phyloP scores from a whole-genome alignment of 1,140 invertebrate species.

The Dryas iulia region DNA sequence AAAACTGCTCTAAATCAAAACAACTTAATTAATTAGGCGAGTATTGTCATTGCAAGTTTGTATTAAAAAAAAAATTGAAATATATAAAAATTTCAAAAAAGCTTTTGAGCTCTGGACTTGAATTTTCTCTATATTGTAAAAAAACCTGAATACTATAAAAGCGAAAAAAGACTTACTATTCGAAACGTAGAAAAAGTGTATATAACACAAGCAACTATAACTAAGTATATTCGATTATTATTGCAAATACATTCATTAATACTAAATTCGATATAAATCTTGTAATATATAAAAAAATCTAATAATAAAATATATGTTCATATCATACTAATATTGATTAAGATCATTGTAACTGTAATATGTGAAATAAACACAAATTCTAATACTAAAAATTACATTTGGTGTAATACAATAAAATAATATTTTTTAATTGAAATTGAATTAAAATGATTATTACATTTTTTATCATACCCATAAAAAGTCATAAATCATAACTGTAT shows the following conservation, averaged over 20 bases:
- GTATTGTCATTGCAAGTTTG: background rate
- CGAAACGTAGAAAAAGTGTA: background rate
- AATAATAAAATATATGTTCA: slow-evolving; percentile 6
- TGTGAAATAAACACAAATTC: background rate
- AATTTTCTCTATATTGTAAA: background rate
- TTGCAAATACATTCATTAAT: slow-evolving; percentile 15
- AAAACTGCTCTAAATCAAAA: background rate
- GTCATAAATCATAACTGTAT: too few relatives aligned
- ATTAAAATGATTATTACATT: too few relatives aligned
- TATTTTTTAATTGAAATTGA: too few relatives aligned
- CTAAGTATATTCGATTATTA: slow-evolving; percentile 5
- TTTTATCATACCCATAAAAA: too few relatives aligned
- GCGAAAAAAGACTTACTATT: background rate
- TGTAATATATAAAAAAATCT: slow-evolving; percentile 9
- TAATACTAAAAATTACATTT: background rate
- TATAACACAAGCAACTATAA: background rate
- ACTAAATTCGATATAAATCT: background rate
- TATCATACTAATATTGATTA: background rate
- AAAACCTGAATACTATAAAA: slow-evolving; percentile 4
- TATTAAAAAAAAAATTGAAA: background rate
- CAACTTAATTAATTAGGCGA: slow-evolving; percentile 1
- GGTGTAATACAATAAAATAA: background rate
- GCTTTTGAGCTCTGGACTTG: slow-evolving; percentile 7
- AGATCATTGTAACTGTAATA: background rate
- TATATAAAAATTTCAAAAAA: background rate